Evolutionary conservation across 1,140 invertebrate species (phyloP), one percentile per base, ranked within the genome.

Genomic region (Heterodera carotae): DNA sequence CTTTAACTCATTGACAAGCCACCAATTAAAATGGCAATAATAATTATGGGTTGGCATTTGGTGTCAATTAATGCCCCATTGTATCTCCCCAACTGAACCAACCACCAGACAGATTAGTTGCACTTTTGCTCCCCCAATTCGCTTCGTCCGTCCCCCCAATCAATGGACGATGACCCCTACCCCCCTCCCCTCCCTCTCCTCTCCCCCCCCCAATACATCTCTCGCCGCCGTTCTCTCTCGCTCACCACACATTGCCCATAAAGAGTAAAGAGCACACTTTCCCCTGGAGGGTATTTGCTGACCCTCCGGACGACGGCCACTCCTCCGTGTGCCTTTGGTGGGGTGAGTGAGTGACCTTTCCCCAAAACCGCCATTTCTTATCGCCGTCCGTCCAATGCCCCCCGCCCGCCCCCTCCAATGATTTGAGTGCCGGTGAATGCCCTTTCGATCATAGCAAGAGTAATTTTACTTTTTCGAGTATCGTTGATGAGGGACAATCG

Each of bases 351-450:
- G 48, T 56, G 48, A 56, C 48, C 48, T 56, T 56, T 56, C 48
- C 39, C 48, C 48, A 56, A 56, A 56, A 56, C 48, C 48, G 48
- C 15, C 48, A 56, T 56, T 56, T 56, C 48, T 56, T 56, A 56
- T 56, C 48, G 48, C 48, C 48, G 48, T 53, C 48, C 48, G 48
- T 56, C 18, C 18, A 43, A 43, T 43, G 39, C 39, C 39, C 39
- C 1, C 64, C 36, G 12, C 15, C 5, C n/a, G n/a, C 31, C 31
- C 15, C 15, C 22, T 67, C n/a, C 15, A 67, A 67, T 67, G 12
- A 22, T n/a, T 67, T 67, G 64, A 22, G 22, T 67, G 31, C 64
- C 64, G 10, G 5, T 10, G 64, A 67, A 34, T 34, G 36, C 36
- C n/a, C 31, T 39, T 39, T 34, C 31, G 31, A 18, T 39, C 64